Conservation (phyloP, 2,113 vertebrate species). For the Onychostoma macrolepis region DNA sequence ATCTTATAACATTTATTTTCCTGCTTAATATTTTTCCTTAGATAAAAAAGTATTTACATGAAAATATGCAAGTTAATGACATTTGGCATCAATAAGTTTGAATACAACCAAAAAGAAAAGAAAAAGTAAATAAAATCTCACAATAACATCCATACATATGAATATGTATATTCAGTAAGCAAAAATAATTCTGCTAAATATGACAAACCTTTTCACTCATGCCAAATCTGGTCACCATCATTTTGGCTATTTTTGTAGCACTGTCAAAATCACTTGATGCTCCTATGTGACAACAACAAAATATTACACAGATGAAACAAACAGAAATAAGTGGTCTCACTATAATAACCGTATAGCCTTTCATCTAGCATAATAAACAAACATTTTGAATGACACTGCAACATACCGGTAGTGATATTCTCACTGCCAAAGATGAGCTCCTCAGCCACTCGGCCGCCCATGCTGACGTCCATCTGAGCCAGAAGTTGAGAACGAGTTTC, state of each 20-base stretch:
- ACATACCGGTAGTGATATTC: conserved; percentile 90
- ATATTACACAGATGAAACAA: neutral
- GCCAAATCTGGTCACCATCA: conserved; percentile 97
- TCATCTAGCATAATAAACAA: neutral
- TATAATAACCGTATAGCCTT: neutral
- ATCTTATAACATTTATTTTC: neutral
- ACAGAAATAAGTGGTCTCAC: neutral
- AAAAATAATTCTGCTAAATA: neutral
- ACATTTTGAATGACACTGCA: neutral
- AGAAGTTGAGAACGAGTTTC: conserved; percentile 96
- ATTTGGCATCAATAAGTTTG: no score
- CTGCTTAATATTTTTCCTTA: neutral
- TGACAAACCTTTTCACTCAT: conserved; percentile 89
- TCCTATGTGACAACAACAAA: conserved; percentile 72
- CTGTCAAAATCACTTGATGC: conserved; percentile 97
- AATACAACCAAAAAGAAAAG: no score
- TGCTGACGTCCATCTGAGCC: conserved; percentile 97
- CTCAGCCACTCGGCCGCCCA: conserved; percentile 96
- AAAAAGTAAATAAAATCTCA: neutral
- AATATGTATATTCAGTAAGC: neutral
- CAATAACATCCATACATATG: neutral
- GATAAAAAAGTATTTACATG: no score
- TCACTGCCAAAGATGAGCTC: conserved; percentile 95
- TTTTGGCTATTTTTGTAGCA: conserved; percentile 92
- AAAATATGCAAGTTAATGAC: no score